Percentiles rank a stretch among this genome's conserved stretches.
Conservation (phyloP, 2,113 vertebrate species). For the Thamnaconus septentrionalis region DNA sequence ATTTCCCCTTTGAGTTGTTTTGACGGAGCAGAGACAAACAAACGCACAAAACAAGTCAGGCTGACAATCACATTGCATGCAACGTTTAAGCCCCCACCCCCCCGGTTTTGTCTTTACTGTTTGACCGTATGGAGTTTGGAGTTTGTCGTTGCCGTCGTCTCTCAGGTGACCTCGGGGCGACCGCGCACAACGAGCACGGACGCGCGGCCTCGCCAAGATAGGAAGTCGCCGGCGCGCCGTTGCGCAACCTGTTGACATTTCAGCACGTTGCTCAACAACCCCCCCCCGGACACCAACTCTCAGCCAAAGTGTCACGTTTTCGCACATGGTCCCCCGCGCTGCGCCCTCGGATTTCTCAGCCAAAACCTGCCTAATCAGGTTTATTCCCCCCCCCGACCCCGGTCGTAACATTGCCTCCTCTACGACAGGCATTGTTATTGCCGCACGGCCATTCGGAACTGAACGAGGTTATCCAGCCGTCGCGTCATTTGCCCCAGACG, state of each 20-base stretch:
- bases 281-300: constrained; percentile 3
- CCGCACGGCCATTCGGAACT: constrained; percentile 68
- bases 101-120: no score
- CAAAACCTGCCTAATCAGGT: constrained; percentile 56
- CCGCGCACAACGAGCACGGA: no score
- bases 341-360: constrained; percentile 4
- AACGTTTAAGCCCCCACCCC: no score
- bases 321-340: constrained; percentile 21
- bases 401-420: constrained; percentile 62
- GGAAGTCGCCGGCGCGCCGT: no score
- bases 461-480: constrained; percentile 70
- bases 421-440: constrained; percentile 66
- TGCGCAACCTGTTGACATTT: constrained; percentile 24
- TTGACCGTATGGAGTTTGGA: no score
- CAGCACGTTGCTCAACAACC: constrained; percentile 28
- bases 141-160: no score
- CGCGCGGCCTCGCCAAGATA: not conserved
- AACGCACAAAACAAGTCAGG: no score
- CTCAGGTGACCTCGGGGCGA: no score
- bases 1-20: no score
- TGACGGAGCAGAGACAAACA: no score
- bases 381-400: constrained; percentile 70
- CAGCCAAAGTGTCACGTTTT: constrained; percentile 15
- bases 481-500: constrained; percentile 57
- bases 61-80: no score